These are phyloP conservation scores for Anas platyrhynchos DNA, from an alignment of 2,113 vertebrate genomes.

Conservation along the genomic window DNA sequence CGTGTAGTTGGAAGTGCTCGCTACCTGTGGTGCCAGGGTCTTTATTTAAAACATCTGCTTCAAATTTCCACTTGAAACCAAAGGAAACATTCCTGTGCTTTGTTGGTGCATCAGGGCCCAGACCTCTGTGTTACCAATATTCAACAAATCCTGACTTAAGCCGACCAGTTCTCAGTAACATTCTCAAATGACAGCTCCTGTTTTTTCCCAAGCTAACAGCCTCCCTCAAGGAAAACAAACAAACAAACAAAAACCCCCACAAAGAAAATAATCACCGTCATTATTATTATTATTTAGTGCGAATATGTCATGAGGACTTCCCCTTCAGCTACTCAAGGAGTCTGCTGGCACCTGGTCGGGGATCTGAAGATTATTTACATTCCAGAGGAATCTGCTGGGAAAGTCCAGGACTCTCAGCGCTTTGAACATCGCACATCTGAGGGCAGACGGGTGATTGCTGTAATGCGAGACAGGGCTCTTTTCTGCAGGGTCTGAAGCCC, in stretches of 20 bases:
- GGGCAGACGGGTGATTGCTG: constrained; percentile 8
- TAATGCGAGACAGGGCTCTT: not conserved
- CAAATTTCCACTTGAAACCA: not conserved
- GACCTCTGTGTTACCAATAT: not conserved
- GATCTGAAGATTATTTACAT: constrained; percentile 76
- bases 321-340: constrained; percentile 58
- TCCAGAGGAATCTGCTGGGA: constrained; percentile 78
- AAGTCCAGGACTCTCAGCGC: constrained; percentile 73
- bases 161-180: not conserved
- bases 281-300: not conserved
- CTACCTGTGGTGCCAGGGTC: not conserved
- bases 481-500: not conserved
- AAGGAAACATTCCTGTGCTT: not conserved
- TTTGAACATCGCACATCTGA: constrained; percentile 68
- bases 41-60: constrained; percentile 25
- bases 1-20: fast-evolving
- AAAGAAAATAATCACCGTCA: not conserved
- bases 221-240: not conserved
- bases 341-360: constrained; percentile 54
- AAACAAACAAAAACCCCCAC: not conserved
- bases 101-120: fast-evolving
- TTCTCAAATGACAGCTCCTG: not conserved
- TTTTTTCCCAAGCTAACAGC: constrained; percentile 11
- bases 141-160: not conserved
- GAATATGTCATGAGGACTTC: constrained; percentile 44